These are phyloP conservation scores for Gymnodraco acuticeps DNA, from an alignment of 2,797 vertebrate genomes.

Conservation along the genomic window DNA sequence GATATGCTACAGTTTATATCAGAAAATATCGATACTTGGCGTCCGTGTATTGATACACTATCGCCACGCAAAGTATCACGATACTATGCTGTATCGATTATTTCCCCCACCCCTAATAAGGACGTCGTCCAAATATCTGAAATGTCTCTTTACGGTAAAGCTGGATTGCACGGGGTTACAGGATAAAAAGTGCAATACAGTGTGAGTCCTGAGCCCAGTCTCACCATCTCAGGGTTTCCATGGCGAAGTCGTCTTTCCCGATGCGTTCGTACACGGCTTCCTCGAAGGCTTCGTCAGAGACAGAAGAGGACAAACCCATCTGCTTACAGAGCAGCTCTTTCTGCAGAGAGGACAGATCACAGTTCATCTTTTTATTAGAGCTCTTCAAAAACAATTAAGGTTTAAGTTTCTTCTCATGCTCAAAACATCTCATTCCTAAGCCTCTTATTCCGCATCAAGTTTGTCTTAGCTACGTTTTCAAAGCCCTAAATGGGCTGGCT, in stretches of 20 bases:
- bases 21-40: too few species aligned
- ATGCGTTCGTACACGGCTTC: constrained; percentile 85
- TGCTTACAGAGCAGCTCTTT: constrained; percentile 91
- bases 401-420: not conserved
- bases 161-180: too few species aligned
- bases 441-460: not conserved
- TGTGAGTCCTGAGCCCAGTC: not conserved
- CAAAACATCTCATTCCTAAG: not conserved
- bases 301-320: constrained; percentile 84
- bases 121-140: too few species aligned
- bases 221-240: constrained; percentile 91
- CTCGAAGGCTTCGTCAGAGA: constrained; percentile 81
- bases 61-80: too few species aligned
- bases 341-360: constrained; percentile 71
- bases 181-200: too few species aligned
- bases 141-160: too few species aligned
- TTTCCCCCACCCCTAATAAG: too few species aligned
- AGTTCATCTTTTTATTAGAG: not conserved
- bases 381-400: not conserved
- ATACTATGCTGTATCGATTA: too few species aligned
- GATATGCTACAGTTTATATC: too few species aligned
- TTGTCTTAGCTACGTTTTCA: too few species aligned
- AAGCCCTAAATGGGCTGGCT: too few species aligned
- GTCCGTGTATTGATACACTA: too few species aligned
- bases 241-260: constrained; percentile 82